A percentile compares a stretch with the other conserved stretches of the same genome.
These are phyloP conservation scores for Cybosia mesomella DNA, from an alignment of 2,888 invertebrate species.

Conservation along the genomic window DNA sequence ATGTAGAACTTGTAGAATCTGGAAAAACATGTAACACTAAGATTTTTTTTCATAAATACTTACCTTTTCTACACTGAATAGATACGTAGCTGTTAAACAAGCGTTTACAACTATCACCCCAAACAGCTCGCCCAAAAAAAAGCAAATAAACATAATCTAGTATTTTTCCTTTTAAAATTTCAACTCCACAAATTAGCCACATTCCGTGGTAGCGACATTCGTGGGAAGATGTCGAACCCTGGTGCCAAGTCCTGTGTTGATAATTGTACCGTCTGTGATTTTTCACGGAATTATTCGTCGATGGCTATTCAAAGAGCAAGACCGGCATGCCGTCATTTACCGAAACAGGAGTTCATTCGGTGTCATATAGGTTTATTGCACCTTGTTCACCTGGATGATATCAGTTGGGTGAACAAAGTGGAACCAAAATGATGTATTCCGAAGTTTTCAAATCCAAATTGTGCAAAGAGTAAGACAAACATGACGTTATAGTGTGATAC, in stretches of 20 bases:
- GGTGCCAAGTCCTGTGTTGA: conserved; percentile 57
- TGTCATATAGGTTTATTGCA: conserved; percentile 1
- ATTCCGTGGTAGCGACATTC: conserved; percentile 53
- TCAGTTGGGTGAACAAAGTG: not conserved
- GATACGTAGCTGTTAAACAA: no score
- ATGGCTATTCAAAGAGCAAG: conserved; percentile 52
- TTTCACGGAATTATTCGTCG: conserved; percentile 59
- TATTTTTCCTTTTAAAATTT: not conserved
- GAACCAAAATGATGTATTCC: no score
- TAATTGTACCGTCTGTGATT: conserved; percentile 48
- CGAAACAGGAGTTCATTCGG: conserved; percentile 56
- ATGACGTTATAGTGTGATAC: no score
- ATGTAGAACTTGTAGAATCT: no score
- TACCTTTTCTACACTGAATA: no score
- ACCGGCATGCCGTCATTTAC: conserved; percentile 60
- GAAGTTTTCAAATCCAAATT: no score
- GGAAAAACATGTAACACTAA: no score
- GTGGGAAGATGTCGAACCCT: conserved; percentile 53
- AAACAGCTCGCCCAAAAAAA: not conserved
- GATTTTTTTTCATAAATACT: no score
- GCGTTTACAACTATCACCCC: not conserved
- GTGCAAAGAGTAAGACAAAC: no score
- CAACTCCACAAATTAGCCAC: conserved; percentile 45
- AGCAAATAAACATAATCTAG: not conserved
- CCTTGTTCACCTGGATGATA: not conserved